Conservation (phyloP, 2,113 vertebrate species). For the Pithys albifrons region DNA sequence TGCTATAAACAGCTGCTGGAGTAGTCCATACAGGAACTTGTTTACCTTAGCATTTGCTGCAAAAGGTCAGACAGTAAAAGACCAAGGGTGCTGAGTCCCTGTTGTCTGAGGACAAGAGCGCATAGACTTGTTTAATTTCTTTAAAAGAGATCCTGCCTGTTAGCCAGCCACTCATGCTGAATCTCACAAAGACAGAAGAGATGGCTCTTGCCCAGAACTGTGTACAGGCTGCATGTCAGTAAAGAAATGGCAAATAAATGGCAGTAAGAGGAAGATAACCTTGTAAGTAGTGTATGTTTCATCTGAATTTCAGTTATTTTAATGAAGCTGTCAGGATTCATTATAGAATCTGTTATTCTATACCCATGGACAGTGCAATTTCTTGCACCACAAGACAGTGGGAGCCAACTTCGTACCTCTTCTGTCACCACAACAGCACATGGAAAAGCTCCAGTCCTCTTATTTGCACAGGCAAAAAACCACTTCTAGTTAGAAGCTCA, state of each 20-base stretch:
- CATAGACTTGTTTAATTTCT: background rate
- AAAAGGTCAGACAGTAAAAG: background rate
- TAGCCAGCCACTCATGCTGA: background rate
- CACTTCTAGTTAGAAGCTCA: background rate
- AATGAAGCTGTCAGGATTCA: background rate
- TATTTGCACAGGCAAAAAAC: background rate
- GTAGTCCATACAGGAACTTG: background rate
- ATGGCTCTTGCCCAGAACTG: background rate
- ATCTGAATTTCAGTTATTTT: background rate
- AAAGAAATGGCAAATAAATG: background rate
- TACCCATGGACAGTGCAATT: fast-evolving
- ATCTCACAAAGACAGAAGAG: background rate
- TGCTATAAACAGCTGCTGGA: constrained; percentile 21
- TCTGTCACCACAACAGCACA: background rate
- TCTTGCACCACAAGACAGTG: background rate
- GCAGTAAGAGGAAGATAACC: background rate
- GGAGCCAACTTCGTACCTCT: background rate
- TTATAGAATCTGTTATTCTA: background rate
- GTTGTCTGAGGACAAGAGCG: background rate
- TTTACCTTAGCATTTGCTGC: background rate
- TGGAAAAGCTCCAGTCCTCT: background rate
- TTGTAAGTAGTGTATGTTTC: background rate
- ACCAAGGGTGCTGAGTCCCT: background rate
- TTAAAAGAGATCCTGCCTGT: background rate
- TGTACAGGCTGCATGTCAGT: background rate